Evolutionary conservation across 2,113 vertebrate species (phyloP), one percentile per base, ranked within the genome.

Genomic region (Speoplatyrhinus poulsoni): DNA sequence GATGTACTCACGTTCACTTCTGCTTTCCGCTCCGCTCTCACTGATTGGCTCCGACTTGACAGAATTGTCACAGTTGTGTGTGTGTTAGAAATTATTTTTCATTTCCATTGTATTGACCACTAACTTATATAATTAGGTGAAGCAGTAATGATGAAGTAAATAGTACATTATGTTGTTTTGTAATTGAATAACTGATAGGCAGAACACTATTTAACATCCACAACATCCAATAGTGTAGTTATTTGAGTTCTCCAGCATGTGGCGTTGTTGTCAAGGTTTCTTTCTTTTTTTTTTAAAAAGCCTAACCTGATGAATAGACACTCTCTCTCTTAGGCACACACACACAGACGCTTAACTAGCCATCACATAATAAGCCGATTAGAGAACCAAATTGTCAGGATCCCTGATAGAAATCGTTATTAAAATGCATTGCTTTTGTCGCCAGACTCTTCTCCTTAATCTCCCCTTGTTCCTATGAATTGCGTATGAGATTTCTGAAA

Each of bases 401-500:
- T 82, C 83, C 80, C 81, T 82, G 89, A 91, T 91, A 88, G 85
- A 90, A 87, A 89, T 92, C 90, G 85, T 95, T 93, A 93, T 93
- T 94, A 93, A 92, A 98, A 94, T 92, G 91, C 91, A 93, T 92
- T 92, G 91, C 94, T 96, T 94, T 95, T 93, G 93, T 95, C 91
- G 84, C 93, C 90, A 90, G 93, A 88, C 92, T 93, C 93, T 85
- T 41, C 94, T 94, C 95, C 90, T 96, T 96, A 95, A 96, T 95
- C 94, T 96, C 91, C 90, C 88, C 93, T 94, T 95, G 94, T 96
- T 97, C 95, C 95, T 94, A 65, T 94, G 94, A 96, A 96, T 96
- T 95, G 94, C 94, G 91, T 93, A 96, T 97, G 95, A 96, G 96
- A 95, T 96, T 98, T 95, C 94, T 94, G 94, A 95, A 97, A 97